Conservation (phyloP, 1,140 invertebrate genomes). For the Penaeus chinensis region DNA sequence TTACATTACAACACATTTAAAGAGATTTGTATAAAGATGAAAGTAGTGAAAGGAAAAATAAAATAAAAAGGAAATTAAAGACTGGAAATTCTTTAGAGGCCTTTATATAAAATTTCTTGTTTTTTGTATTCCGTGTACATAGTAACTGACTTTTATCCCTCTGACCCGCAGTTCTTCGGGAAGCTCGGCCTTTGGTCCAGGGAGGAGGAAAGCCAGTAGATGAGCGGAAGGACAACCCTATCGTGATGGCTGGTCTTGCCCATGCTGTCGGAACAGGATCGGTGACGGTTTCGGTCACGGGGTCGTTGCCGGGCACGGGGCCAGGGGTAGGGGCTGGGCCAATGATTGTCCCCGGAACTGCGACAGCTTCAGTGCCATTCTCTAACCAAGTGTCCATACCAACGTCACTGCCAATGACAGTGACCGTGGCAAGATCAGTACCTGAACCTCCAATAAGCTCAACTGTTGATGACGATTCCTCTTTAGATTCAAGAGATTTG, state of each 20-base stretch:
- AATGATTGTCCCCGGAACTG: conserved; percentile 25
- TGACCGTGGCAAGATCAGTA: not conserved
- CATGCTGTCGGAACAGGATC: conserved; percentile 41
- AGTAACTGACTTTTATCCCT: too few relatives aligned
- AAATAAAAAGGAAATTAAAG: too few relatives aligned
- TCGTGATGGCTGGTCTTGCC: conserved; percentile 37
- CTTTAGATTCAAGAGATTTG: conserved; percentile 33
- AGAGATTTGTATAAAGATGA: too few relatives aligned
- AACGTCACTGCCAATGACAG: too few relatives aligned
- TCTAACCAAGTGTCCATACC: too few relatives aligned
- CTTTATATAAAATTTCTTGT: too few relatives aligned
- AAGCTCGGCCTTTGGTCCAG: conserved; percentile 34
- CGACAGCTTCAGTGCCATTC: not conserved
- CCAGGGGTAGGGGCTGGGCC: conserved; percentile 2
- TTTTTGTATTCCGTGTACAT: too few relatives aligned
- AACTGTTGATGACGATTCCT: not conserved
- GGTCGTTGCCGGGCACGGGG: not conserved
- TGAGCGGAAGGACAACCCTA: conserved; percentile 20
- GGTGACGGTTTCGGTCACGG: conserved; percentile 45
- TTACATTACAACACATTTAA: too few relatives aligned
- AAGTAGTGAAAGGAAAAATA: too few relatives aligned
- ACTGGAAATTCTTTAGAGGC: too few relatives aligned
- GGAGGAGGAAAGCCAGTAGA: not conserved
- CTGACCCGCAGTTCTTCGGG: conserved; percentile 31
- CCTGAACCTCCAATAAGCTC: not conserved